phyloP scores from a whole-genome alignment of 2,113 vertebrate species.

The Anolis carolinensis region DNA sequence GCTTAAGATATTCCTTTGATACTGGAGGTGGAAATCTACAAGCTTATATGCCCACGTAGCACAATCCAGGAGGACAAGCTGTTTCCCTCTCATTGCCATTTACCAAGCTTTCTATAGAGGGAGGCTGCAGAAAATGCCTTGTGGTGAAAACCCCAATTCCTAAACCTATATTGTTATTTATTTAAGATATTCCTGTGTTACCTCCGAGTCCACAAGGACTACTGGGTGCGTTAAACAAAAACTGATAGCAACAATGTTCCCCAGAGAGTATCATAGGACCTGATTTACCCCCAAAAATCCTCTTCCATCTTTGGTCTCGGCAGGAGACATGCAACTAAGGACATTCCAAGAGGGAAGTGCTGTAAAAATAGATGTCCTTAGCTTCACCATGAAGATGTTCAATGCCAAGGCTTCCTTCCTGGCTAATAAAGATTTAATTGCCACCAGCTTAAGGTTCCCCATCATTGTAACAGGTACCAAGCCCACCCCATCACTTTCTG shows the following conservation, averaged over 20 bases:
- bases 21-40: background rate
- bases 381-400: conserved; percentile 47
- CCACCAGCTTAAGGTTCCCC: conserved; percentile 26
- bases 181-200: too few relatives aligned
- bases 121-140: too few relatives aligned
- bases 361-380: conserved; percentile 65
- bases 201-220: too few relatives aligned
- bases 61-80: background rate
- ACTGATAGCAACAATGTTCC: too few relatives aligned
- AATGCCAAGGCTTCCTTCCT: conserved; percentile 42
- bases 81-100: too few relatives aligned
- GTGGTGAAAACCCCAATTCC: too few relatives aligned
- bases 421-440: conserved; percentile 63
- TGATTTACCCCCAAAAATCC: background rate
- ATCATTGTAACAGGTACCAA: conserved; percentile 47
- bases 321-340: conserved; percentile 31
- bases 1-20: background rate
- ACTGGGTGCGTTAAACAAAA: too few relatives aligned
- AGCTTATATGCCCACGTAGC: background rate
- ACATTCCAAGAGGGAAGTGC: conserved; percentile 38
- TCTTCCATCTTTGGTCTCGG: background rate
- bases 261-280: too few relatives aligned
- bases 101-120: too few relatives aligned
- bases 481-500: conserved; percentile 41
- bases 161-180: too few relatives aligned